Conservation (phyloP, 2,888 invertebrate genomes). For the Oxytorus armatus region DNA sequence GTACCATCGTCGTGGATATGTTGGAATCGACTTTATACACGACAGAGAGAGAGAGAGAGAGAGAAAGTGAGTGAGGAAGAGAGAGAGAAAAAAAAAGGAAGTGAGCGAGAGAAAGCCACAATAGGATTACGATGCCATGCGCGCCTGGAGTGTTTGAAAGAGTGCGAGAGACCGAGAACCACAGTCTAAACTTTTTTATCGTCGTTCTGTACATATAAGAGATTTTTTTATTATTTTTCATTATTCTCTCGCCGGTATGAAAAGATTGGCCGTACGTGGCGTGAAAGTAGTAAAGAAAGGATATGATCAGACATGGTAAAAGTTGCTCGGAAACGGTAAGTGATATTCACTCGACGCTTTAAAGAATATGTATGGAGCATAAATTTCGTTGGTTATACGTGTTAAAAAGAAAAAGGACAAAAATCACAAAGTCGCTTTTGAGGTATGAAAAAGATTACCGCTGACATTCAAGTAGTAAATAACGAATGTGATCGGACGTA, state of each 20-base stretch:
- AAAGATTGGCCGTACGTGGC: slow-evolving; percentile 41
- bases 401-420: background rate
- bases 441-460: background rate
- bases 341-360: slow-evolving; percentile 30
- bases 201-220: slow-evolving; percentile 4
- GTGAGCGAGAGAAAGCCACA: slow-evolving; percentile 48
- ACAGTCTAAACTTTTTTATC: slow-evolving; percentile 42
- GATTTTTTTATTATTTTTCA: slow-evolving; percentile 20
- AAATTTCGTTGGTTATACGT: background rate
- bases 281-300: slow-evolving; percentile 39
- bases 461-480: slow-evolving; percentile 13
- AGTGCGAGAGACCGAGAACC: slow-evolving; percentile 42
- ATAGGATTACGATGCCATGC: slow-evolving; percentile 63
- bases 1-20: slow-evolving; percentile 31
- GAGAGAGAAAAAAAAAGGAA: slow-evolving; percentile 3
- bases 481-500: slow-evolving; percentile 21
- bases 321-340: slow-evolving; percentile 3
- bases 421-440: background rate
- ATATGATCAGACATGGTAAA: slow-evolving; percentile 40
- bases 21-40: slow-evolving; percentile 13
- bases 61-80: background rate
- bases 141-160: slow-evolving; percentile 50
- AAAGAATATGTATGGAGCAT: background rate
- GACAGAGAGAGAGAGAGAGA: slow-evolving; percentile 5
- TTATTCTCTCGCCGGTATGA: slow-evolving; percentile 36